Percentiles rank a stretch among this genome's conserved stretches.
phyloP scores from a whole-genome alignment of 2,888 invertebrate genomes.

The Campaea margaritaria region DNA sequence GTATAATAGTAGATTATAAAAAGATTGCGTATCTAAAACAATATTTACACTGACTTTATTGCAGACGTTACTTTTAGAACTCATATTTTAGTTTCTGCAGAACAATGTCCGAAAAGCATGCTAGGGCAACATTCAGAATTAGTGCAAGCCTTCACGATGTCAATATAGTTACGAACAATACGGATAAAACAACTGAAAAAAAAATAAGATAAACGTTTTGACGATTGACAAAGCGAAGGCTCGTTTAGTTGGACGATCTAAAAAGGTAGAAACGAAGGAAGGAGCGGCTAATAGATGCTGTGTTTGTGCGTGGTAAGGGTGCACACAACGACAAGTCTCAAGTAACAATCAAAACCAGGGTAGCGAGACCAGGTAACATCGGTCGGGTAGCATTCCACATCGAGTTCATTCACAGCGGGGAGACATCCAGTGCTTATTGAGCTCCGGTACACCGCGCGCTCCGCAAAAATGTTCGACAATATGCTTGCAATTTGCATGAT shows the following conservation, averaged over 20 bases:
- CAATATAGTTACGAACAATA: constrained; percentile 46
- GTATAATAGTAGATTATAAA: no score
- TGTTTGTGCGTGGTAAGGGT: constrained; percentile 77
- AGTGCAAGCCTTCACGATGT: constrained; percentile 65
- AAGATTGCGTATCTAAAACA: no score
- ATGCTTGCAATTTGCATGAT: constrained; percentile 55
- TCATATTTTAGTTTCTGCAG: constrained; percentile 42
- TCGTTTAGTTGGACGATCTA: constrained; percentile 82
- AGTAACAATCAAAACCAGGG: constrained; percentile 57
- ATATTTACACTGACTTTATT: no score
- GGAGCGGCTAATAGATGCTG: constrained; percentile 81
- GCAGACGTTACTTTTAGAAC: no score
- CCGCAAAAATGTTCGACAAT: constrained; percentile 64
- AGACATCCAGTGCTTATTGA: constrained; percentile 70
- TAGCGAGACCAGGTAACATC: constrained; percentile 63
- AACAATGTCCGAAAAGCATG: constrained; percentile 72
- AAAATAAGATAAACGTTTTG: constrained; percentile 41
- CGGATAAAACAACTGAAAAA: constrained; percentile 2
- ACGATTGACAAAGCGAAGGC: constrained; percentile 72
- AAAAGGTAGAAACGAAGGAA: constrained; percentile 83
- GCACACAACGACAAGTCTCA: constrained; percentile 72
- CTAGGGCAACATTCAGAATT: constrained; percentile 67
- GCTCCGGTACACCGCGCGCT: constrained; percentile 73
- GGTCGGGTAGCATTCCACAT: constrained; percentile 80
- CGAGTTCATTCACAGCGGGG: constrained; percentile 74